These are phyloP conservation scores for Smittia sp. DNA, from an alignment of 2,888 invertebrate genomes.

Conservation along the genomic window DNA sequence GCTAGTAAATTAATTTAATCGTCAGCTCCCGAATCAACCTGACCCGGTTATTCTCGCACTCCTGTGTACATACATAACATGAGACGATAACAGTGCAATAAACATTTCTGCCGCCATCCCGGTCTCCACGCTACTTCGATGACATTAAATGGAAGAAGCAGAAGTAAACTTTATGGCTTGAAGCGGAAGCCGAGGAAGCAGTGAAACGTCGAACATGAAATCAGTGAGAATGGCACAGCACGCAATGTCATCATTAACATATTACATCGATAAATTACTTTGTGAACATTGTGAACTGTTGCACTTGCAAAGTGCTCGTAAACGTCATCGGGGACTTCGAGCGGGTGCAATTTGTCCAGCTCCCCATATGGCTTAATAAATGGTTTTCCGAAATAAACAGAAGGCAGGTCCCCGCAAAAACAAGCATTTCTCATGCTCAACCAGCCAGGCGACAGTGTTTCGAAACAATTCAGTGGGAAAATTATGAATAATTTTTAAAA, in stretches of 20 bases:
- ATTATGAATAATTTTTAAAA: not conserved
- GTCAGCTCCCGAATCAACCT: too few species aligned
- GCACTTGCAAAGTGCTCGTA: not conserved
- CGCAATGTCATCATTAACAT: not conserved
- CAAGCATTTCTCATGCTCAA: too few species aligned
- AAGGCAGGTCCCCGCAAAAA: too few species aligned
- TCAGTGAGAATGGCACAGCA: not conserved
- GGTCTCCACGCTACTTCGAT: too few species aligned
- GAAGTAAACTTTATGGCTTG: not conserved
- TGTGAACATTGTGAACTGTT: not conserved
- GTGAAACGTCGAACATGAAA: not conserved
- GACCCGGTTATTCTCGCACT: not conserved
- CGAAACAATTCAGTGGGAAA: not conserved
- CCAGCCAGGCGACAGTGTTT: too few species aligned
- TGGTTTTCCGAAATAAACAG: not conserved
- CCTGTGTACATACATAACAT: not conserved
- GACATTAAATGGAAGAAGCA: not conserved
- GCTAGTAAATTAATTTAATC: conserved; percentile 26
- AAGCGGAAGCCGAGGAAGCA: not conserved
- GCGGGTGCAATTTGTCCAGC: not conserved
- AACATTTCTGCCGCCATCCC: not conserved
- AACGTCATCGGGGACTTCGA: not conserved
- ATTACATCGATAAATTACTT: not conserved
- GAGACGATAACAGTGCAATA: not conserved
- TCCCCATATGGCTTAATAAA: not conserved